Conservation (phyloP, 2,113 vertebrate genomes). For the Pica pica region DNA sequence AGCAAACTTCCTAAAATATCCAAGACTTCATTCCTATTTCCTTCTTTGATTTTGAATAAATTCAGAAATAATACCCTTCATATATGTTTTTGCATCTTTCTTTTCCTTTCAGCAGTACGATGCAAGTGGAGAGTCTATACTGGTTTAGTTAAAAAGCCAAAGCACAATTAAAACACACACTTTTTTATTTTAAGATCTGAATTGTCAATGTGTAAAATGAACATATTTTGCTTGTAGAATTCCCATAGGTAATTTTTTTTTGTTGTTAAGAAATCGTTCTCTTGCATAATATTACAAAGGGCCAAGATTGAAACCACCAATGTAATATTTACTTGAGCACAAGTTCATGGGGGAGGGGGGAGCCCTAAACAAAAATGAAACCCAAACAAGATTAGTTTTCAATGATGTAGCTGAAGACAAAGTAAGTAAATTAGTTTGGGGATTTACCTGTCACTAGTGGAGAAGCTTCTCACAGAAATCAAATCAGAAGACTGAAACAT, state of each 20-base stretch:
- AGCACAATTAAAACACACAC: background rate
- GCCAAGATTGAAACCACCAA: background rate
- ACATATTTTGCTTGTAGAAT: background rate
- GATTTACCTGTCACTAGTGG: background rate
- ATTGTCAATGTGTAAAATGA: background rate
- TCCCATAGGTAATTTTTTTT: background rate
- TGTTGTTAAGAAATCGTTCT: background rate
- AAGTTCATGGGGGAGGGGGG: background rate
- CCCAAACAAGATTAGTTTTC: background rate
- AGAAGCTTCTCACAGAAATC: background rate
- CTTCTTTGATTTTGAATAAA: background rate
- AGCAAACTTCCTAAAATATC: background rate
- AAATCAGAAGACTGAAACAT: constrained; percentile 1
- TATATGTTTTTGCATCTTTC: background rate
- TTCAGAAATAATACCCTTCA: background rate
- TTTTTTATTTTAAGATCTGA: background rate
- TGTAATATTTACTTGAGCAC: background rate
- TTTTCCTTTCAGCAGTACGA: background rate
- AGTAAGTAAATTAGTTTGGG: constrained; percentile 20
- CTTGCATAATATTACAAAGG: background rate
- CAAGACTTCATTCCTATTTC: background rate
- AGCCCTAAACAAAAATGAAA: background rate
- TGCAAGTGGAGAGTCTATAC: background rate
- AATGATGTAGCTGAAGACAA: constrained; percentile 9
- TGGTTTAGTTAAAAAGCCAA: background rate